Base-by-base conservation (phyloP, 2,113 vertebrate species). In the Lagopus leucura region DNA sequence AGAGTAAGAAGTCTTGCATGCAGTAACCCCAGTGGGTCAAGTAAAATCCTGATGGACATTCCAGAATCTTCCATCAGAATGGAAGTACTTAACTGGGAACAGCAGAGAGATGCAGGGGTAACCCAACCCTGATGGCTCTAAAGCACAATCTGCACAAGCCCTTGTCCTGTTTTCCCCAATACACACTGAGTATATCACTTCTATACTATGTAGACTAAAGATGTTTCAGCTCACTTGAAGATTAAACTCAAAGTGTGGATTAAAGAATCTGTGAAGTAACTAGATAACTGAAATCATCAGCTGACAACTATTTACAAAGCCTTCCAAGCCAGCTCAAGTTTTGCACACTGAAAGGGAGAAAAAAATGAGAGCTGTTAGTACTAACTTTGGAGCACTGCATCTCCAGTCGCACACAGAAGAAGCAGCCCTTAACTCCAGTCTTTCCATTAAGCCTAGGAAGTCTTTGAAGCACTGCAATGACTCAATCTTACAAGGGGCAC, bases 61-160 rank as follows among this genome's bases (percentile, higher is more conserved):
- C 43, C 2, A 13, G 5, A 43, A 52, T 6, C 63, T n/a, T 21
- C 20, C 61, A 67, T 32, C 11, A 22, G 14, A 22, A 66, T 2
- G 28, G 24, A 64, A 18, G 18, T 19, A 38, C 6, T 1, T 21
- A 54, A 6, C 38, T 5, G 36, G 69, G 10, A 7, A 57, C 28
- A 55, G 21, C 6, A 8, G 42, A 8, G 36, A 21, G 7, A 20
- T 4, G 19, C 3, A 4, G 27, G 27, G 50, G n/a, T 2, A 5
- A 61, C 13, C 45, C 38, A 30, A 11, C 24, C 14, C 32, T 17
- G 15, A 11, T 4, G 18, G 42, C 15, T 20, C 40, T 24, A 19
- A 1, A 9, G 14, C 2, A 10, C 45, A 52, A 17, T 15, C 15
- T 0, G 0, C 2, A 1, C 43, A 3, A 22, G n/a, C 3, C n/a